Evolutionary conservation across 64 coral and sea anemone genomes (phyloP).

Genomic region (Platygyra sinensis): DNA sequence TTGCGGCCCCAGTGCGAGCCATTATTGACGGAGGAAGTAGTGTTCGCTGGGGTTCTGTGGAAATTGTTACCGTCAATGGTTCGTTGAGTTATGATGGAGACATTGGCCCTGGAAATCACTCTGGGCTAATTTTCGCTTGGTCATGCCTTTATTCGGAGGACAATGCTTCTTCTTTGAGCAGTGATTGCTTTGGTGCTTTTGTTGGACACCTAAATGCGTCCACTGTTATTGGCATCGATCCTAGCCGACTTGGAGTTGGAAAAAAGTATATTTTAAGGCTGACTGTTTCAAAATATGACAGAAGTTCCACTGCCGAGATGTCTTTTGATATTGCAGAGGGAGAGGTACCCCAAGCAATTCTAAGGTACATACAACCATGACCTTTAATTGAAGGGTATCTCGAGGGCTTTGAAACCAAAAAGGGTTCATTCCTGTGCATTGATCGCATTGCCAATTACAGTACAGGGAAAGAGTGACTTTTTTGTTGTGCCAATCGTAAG

Average conservation of each 20-base stretch:
- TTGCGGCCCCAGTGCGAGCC: neutral
- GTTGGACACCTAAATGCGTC: neutral
- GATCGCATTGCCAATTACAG: too few species aligned
- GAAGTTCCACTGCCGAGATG: slow-evolving; percentile 2
- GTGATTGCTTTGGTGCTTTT: slow-evolving; percentile 26
- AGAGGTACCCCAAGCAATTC: neutral
- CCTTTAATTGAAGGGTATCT: too few species aligned
- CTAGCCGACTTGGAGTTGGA: neutral
- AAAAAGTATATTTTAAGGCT: neutral
- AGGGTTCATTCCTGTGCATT: too few species aligned
- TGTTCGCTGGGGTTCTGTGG: neutral
- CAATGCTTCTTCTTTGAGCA: neutral
- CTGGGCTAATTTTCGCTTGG: slow-evolving; percentile 16
- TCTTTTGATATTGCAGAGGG: neutral
- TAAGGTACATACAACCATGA: neutral
- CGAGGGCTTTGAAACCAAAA: too few species aligned
- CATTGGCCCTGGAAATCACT: slow-evolving; percentile 27
- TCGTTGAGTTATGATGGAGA: slow-evolving; percentile 34
- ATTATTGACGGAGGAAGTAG: slow-evolving; percentile 37
- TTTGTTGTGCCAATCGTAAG: too few species aligned
- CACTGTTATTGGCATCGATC: neutral
- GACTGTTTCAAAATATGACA: slow-evolving; percentile 14
- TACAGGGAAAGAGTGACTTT: too few species aligned
- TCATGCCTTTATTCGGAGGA: neutral
- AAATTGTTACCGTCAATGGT: slow-evolving; percentile 18